Evolutionary conservation across 2,797 vertebrate species (phyloP).

Genomic region (Podargus strigoides): DNA sequence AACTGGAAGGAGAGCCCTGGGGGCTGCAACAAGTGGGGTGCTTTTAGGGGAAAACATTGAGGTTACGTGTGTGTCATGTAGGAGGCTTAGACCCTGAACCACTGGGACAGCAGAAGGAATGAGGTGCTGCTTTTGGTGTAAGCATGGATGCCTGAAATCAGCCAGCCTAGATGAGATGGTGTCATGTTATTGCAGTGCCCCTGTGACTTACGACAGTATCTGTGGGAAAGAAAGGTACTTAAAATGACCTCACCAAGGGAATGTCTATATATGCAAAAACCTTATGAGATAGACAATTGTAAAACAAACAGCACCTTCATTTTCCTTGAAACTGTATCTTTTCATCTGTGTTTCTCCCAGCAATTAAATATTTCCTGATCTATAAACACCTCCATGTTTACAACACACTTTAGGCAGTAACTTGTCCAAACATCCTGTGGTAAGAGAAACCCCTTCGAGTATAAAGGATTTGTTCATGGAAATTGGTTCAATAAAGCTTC

Average conservation of each 20-base stretch:
- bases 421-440: constrained; percentile 14
- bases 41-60: neutral
- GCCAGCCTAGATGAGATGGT: neutral
- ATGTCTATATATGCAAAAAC: neutral
- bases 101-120: neutral
- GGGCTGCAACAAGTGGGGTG: accelerated
- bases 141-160: neutral
- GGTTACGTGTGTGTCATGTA: neutral
- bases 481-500: constrained; percentile 20
- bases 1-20: neutral
- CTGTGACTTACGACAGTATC: neutral
- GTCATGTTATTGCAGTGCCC: neutral
- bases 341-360: neutral
- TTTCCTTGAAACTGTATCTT: neutral
- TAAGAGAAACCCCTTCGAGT: constrained; percentile 46
- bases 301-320: neutral
- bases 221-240: neutral
- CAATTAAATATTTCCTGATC: constrained; percentile 31
- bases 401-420: neutral
- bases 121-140: neutral
- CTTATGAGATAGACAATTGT: neutral
- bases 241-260: neutral
- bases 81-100: neutral
- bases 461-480: constrained; percentile 42
- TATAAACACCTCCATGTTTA: constrained; percentile 26